phyloP scores from a whole-genome alignment of 1,140 invertebrate genomes.

The Nymphalis io region DNA sequence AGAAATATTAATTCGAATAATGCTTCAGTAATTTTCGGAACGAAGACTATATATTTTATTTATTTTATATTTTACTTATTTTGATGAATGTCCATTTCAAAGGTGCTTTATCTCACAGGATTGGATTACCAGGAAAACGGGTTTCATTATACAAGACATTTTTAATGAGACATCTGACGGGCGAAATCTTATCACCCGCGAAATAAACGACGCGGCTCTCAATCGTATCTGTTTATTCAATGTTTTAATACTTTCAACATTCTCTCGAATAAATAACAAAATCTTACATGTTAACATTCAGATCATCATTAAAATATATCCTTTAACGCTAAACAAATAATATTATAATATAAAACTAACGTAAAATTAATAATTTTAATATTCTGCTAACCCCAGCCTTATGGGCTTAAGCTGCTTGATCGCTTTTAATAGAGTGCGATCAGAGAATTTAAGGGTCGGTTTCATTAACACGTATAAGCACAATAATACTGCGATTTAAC shows the following conservation, averaged over 20 bases:
- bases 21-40: not conserved
- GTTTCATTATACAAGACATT: not conserved
- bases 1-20: not conserved
- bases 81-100: not conserved
- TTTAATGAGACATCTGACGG: conserved; percentile 10
- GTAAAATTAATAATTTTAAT: not conserved
- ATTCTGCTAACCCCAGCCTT: conserved; percentile 21
- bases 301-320: conserved; percentile 60
- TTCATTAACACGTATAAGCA: conserved; percentile 41
- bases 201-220: conserved; percentile 47
- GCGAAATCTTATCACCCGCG: conserved; percentile 7
- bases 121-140: not conserved
- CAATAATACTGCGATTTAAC: conserved; percentile 47
- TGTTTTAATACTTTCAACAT: conserved; percentile 54
- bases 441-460: conserved; percentile 35
- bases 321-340: conserved; percentile 34
- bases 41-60: not conserved
- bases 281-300: conserved; percentile 67
- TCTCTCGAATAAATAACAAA: conserved; percentile 72
- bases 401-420: conserved; percentile 57
- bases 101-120: not conserved
- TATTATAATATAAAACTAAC: conserved; percentile 9
- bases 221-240: conserved; percentile 44
- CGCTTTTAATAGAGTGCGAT: conserved; percentile 26
- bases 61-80: not conserved